phyloP scores from a whole-genome alignment of 2,888 invertebrate species.

The Bibio marci region DNA sequence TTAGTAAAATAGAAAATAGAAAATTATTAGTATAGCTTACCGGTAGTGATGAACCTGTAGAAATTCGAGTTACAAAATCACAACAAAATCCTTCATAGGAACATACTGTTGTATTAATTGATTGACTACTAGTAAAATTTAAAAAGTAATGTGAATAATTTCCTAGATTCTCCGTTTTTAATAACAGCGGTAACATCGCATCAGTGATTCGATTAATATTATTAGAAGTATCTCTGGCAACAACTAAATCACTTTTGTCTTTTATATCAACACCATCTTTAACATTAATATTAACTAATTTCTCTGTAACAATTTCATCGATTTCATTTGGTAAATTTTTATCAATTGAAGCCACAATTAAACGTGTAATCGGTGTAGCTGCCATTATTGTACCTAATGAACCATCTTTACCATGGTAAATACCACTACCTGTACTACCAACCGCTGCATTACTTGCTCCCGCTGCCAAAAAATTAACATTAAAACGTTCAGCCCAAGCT shows the following conservation, averaged over 20 bases:
- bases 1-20: too few relatives aligned
- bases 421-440: slow-evolving; percentile 44
- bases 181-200: neutral
- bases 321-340: neutral
- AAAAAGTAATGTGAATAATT: neutral
- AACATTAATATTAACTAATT: too few relatives aligned
- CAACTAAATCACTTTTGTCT: too few relatives aligned
- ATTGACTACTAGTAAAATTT: neutral
- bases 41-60: too few relatives aligned
- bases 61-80: slow-evolving; percentile 1
- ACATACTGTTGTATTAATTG: too few relatives aligned
- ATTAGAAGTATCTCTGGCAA: too few relatives aligned
- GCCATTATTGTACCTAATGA: slow-evolving; percentile 19
- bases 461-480: slow-evolving; percentile 40
- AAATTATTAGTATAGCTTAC: too few relatives aligned
- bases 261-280: too few relatives aligned
- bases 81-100: slow-evolving; percentile 9
- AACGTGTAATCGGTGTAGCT: slow-evolving; percentile 13
- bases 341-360: slow-evolving; percentile 19
- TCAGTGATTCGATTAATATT: too few relatives aligned
- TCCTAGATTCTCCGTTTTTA: neutral
- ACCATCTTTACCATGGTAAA: slow-evolving; percentile 30
- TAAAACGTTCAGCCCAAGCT: slow-evolving; percentile 39
- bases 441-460: slow-evolving; percentile 35
- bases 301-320: too few relatives aligned